Evolutionary conservation across 1,140 invertebrate species (phyloP), one percentile per base, ranked within the genome.

Genomic region (Drosophila kohkoa): DNA sequence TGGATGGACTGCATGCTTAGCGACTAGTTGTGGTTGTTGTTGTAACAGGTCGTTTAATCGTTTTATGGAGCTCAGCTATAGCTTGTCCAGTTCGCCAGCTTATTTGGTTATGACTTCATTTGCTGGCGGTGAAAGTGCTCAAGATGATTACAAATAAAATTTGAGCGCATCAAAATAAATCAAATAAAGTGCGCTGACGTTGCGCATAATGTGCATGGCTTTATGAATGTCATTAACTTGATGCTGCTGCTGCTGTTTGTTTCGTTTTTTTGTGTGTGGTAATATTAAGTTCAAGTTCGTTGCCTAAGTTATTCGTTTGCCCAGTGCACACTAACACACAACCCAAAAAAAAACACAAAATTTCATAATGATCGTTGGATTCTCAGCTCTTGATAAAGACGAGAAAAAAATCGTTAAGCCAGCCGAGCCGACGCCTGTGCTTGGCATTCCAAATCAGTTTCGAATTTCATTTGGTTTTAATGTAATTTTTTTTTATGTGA

Each of bases 21-120:
- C 41, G 32, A 66, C 28, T 41, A 64, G 8, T 25, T 38, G 4
- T 46, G 16, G 3, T 45, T 45, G 20, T 15, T 48, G 52, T 58
- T 58, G 52, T 32, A 46, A 60, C 59, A 59, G 48, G 45, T 58
- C 65, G 41, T 52, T 20, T 64, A 52, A 54, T 54, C 30, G 30
- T 51, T 86, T 88, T 75, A 81, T 81, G 75, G 71, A 15, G 41
- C 28, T 13, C 10, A 20, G 46, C 35, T 8, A 59, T 13, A 45
- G 57, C 64, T 25, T 59, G 68, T 60, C 60, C 74, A 64, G 66
- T 46, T 82, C 48, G 51, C 55, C 41, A 79, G 69, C 80, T 68
- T 88, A 78, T 83, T 89, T 88, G 83, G 83, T 89, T 88, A 88
- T 88, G 85, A 89, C 83, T 89, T 88, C 83, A 88, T 88, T 88